Base-by-base conservation (phyloP, 1,140 invertebrate genomes). In the Leucophenga varia region DNA sequence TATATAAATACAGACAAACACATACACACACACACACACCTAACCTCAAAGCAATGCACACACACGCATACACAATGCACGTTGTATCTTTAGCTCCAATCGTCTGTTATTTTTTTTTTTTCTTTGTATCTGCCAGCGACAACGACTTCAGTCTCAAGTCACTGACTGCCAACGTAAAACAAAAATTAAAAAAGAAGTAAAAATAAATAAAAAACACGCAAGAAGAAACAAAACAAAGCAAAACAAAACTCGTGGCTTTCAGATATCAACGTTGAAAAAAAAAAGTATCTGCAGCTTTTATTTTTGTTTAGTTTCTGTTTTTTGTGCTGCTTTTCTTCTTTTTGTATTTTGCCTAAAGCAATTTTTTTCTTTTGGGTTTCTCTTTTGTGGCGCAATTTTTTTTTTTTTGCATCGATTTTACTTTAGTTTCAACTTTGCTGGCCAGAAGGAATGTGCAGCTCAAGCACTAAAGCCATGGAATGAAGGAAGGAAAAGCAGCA, bases 261-360 rank as follows among this genome's bases (percentile, higher is more conserved):
- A 53, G 57, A 49, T 61, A 52, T 49, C 59, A n/a, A 63, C 59
- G 55, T 61, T 63, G n/a, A n/a, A n/a, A n/a, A n/a, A n/a, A n/a
- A n/a, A n/a, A n/a, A n/a, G n/a, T n/a, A n/a, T n/a, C n/a, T n/a
- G n/a, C n/a, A n/a, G n/a, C n/a, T 61, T 61, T 55, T 52, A 13
- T 12, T 49, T 36, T 44, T 42, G 43, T 25, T 47, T 36, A 36
- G 47, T 53, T 35, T 37, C 38, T 42, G 35, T 51, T 46, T 50
- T 47, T 51, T 28, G 36, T 34, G 43, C 49, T 34, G 7, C 7
- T 34, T 3, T 52, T 38, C 40, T 43, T 55, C 36, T 47, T 46
- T 47, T 46, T 52, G 30, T 38, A 46, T 42, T 51, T 50, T 31
- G 46, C 35, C 48, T 52, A 43, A 39, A 37, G 20, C 32, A 30